phyloP scores from a whole-genome alignment of 1,140 invertebrate species.

The Pseudoatta argentina region DNA sequence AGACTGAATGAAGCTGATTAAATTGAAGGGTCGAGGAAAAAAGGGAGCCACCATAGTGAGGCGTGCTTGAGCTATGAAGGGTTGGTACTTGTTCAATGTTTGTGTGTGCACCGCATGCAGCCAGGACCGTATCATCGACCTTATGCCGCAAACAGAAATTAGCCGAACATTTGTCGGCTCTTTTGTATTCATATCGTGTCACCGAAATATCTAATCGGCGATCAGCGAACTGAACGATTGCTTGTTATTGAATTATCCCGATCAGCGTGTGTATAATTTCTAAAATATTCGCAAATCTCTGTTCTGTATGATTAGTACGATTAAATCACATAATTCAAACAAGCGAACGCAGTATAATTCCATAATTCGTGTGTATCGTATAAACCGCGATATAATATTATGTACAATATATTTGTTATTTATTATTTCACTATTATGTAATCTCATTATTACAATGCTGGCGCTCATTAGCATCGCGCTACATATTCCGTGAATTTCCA shows the following conservation, averaged over 20 bases:
- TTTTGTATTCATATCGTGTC: slow-evolving; percentile 28
- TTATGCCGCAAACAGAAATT: slow-evolving; percentile 49
- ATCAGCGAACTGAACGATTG: not conserved
- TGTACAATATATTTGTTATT: slow-evolving; percentile 18
- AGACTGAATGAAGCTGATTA: slow-evolving; percentile 81
- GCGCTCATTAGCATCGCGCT: slow-evolving; percentile 29
- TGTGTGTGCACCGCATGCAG: slow-evolving; percentile 52
- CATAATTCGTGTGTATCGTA: not conserved
- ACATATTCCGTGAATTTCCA: slow-evolving; percentile 39
- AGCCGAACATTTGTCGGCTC: slow-evolving; percentile 37
- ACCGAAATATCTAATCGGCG: slow-evolving; percentile 25
- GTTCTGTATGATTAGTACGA: slow-evolving; percentile 18
- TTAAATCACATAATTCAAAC: slow-evolving; percentile 40
- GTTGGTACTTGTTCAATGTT: slow-evolving; percentile 75
- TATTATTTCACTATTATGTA: slow-evolving; percentile 31
- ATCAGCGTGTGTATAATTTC: slow-evolving; percentile 25
- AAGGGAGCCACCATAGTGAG: slow-evolving; percentile 57
- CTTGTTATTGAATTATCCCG: not conserved
- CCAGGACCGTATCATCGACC: slow-evolving; percentile 43
- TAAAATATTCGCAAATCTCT: slow-evolving; percentile 54
- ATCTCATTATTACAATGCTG: slow-evolving; percentile 17
- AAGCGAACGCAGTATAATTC: not conserved
- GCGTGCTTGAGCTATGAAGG: slow-evolving; percentile 70
- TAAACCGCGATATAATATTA: not conserved
- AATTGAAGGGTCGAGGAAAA: slow-evolving; percentile 76